Percentiles rank a stretch among this genome's conserved stretches.
These are phyloP conservation scores for Palythoa grandis DNA, from an alignment of 92 coral and sea anemone genomes.

Conservation along the genomic window DNA sequence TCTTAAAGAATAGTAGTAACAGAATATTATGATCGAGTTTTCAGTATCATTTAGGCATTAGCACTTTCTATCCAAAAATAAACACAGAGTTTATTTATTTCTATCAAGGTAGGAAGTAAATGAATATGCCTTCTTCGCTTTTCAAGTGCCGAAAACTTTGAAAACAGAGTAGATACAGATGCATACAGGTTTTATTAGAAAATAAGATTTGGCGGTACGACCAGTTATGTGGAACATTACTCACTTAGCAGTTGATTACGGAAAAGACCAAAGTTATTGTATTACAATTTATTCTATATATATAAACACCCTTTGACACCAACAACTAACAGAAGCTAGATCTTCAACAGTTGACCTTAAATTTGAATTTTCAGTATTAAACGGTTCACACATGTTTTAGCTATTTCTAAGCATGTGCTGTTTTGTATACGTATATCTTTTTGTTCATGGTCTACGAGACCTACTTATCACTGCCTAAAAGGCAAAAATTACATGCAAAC, in stretches of 20 bases:
- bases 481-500: conserved; percentile 41
- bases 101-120: background rate
- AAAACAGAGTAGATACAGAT: background rate
- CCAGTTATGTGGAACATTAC: background rate
- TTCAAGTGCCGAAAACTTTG: conserved; percentile 1
- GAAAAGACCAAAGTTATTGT: background rate
- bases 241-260: background rate
- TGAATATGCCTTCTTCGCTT: background rate
- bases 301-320: background rate
- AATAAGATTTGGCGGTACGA: background rate
- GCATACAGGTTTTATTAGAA: conserved; percentile 4
- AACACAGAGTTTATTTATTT: background rate
- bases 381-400: too few species aligned
- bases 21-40: too few species aligned
- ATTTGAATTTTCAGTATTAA: background rate
- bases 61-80: too few species aligned
- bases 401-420: background rate
- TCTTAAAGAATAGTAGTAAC: too few species aligned
- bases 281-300: background rate
- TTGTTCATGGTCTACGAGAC: conserved; percentile 33
- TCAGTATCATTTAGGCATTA: too few species aligned
- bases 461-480: conserved; percentile 45
- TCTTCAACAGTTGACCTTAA: background rate
- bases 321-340: background rate
- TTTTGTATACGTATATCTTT: background rate